Percentiles rank a stretch among this genome's conserved stretches.
These are phyloP conservation scores for Osmoderma eremita DNA, from an alignment of 2,888 invertebrate genomes.

Conservation along the genomic window DNA sequence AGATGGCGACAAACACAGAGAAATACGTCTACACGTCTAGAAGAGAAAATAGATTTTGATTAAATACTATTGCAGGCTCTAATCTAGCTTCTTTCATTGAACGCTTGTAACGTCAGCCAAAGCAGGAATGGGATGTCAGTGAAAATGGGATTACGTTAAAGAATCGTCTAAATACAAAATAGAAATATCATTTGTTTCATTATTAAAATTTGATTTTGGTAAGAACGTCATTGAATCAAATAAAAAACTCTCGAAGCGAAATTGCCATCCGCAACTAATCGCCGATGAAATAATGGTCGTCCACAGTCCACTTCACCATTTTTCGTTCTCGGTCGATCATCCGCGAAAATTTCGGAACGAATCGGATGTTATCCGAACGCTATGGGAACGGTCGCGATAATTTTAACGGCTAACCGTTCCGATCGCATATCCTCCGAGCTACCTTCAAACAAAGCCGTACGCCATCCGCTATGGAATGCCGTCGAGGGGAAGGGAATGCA, in stretches of 20 bases:
- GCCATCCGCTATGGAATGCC: slow-evolving; percentile 14
- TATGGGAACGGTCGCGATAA: slow-evolving; percentile 21
- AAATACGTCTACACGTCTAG: not conserved
- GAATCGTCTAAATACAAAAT: no score
- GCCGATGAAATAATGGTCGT: no score
- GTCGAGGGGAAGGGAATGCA: not conserved
- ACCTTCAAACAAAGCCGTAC: slow-evolving; percentile 26
- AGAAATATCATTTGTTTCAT: no score
- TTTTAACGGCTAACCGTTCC: slow-evolving; percentile 12
- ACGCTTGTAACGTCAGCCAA: no score
- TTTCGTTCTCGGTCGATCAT: not conserved
- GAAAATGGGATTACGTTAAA: no score
- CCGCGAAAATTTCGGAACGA: slow-evolving; percentile 9
- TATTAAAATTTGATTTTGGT: no score
- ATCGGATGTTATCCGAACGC: not conserved
- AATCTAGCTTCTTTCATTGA: slow-evolving; percentile 11
- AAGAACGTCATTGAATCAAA: no score
- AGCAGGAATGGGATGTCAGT: no score
- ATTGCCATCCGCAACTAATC: no score
- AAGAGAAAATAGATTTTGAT: slow-evolving; percentile 20
- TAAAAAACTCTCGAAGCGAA: no score
- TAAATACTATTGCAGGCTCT: slow-evolving; percentile 22
- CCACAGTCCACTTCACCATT: no score
- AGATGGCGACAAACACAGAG: no score
- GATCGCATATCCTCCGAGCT: slow-evolving; percentile 18